Conservation (phyloP, 2,113 vertebrate genomes). For the Fukomys damarensis region DNA sequence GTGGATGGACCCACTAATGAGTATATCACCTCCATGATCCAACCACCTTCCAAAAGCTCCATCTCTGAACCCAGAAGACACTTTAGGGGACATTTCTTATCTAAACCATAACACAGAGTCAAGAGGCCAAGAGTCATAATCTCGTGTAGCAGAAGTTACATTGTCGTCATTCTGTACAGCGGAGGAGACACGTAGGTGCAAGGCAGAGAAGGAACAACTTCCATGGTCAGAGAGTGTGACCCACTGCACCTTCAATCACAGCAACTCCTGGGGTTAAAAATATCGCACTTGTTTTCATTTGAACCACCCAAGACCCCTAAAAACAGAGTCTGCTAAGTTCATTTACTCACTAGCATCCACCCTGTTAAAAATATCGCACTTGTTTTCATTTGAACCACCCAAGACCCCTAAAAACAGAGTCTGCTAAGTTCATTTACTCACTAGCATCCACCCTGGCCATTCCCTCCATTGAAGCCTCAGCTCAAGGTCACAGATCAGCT, state of each 20-base stretch:
- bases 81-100: too few species aligned
- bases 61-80: too few species aligned
- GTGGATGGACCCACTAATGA: too few species aligned
- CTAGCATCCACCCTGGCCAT: rapidly evolving
- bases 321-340: background rate
- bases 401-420: background rate
- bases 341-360: too few species aligned
- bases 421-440: background rate
- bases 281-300: background rate
- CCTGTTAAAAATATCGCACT: too few species aligned
- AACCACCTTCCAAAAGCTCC: too few species aligned
- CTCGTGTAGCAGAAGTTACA: background rate
- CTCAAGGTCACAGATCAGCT: background rate
- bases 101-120: too few species aligned
- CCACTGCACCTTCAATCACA: too few species aligned
- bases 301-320: background rate
- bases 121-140: background rate
- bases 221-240: too few species aligned
- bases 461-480: background rate
- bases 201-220: background rate
- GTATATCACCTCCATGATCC: too few species aligned
- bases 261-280: background rate
- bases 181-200: rapidly evolving
- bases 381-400: background rate
- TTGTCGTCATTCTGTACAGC: rapidly evolving